Conservation (phyloP, 2,113 vertebrate genomes). For the Oryzias celebensis region DNA sequence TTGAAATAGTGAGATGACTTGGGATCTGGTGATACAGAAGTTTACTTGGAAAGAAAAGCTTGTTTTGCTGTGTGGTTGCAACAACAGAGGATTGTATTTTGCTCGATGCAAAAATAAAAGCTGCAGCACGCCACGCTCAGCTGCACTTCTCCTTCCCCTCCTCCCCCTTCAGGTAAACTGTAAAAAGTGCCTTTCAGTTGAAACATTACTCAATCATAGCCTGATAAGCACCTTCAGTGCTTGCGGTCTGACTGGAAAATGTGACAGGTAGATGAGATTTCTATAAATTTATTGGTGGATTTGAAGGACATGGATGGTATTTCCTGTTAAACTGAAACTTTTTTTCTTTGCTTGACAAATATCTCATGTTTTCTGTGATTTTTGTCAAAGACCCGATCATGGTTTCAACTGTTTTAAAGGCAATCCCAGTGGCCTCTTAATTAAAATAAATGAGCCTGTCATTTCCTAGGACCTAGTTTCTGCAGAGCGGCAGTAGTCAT, state of each 20-base stretch:
- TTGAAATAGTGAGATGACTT: too few relatives aligned
- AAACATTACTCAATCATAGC: slow-evolving; percentile 28
- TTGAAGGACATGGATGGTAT: too few relatives aligned
- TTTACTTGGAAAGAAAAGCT: background rate
- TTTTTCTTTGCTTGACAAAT: too few relatives aligned
- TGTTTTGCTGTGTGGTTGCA: background rate
- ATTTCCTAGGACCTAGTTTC: too few relatives aligned
- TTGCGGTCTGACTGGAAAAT: slow-evolving; percentile 1
- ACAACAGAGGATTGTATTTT: background rate
- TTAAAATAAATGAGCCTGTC: too few relatives aligned
- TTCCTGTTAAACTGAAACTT: too few relatives aligned
- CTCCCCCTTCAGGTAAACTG: slow-evolving; percentile 15
- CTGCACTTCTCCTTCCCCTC: background rate
- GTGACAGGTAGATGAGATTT: slow-evolving; percentile 4
- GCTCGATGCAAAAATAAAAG: background rate
- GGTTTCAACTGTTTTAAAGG: too few relatives aligned
- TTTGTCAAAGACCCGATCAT: too few relatives aligned
- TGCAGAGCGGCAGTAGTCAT: too few relatives aligned
- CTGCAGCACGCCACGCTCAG: background rate
- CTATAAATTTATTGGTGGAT: too few relatives aligned
- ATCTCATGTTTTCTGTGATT: too few relatives aligned
- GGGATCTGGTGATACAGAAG: background rate
- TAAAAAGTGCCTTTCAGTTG: slow-evolving; percentile 12
- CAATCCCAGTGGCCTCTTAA: too few relatives aligned
- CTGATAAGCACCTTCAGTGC: slow-evolving; percentile 6